phyloP scores from a whole-genome alignment of 2,113 vertebrate genomes.

The Seriola dumerili region DNA sequence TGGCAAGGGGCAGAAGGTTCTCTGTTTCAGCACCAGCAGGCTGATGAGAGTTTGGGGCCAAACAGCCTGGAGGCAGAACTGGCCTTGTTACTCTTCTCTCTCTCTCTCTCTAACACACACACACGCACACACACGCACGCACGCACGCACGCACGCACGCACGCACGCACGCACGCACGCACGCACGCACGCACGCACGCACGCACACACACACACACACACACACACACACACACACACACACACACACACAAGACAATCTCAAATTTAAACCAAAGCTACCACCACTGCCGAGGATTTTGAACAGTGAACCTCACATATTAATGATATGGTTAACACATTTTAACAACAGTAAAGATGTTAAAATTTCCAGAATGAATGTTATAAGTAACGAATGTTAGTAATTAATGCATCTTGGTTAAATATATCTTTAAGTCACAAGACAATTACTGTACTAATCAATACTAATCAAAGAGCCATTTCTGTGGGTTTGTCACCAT shows the following conservation, averaged over 20 bases:
- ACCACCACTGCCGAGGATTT: constrained; percentile 20
- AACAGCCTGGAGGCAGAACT: constrained; percentile 77
- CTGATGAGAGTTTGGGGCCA: constrained; percentile 81
- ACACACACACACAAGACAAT: constrained; percentile 53
- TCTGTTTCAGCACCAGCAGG: constrained; percentile 82
- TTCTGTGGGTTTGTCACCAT: neutral
- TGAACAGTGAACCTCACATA: constrained; percentile 11
- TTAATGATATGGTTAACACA: neutral
- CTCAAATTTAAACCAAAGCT: constrained; percentile 48
- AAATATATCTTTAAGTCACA: neutral
- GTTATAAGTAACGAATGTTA: neutral
- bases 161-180: no score
- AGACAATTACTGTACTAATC: neutral
- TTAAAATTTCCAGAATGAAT: constrained; percentile 10
- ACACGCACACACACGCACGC: no score
- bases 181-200: no score
- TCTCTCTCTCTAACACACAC: neutral
- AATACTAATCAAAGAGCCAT: neutral
- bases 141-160: no score
- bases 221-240: constrained; percentile 27
- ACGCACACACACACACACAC: constrained; percentile 42
- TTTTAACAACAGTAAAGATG: neutral
- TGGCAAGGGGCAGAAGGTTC: constrained; percentile 76
- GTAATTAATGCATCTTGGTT: neutral
- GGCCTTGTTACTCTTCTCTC: constrained; percentile 73